Evolutionary conservation across 2,888 invertebrate species (phyloP).

Genomic region (Imbricaverruca yamaguchii): DNA sequence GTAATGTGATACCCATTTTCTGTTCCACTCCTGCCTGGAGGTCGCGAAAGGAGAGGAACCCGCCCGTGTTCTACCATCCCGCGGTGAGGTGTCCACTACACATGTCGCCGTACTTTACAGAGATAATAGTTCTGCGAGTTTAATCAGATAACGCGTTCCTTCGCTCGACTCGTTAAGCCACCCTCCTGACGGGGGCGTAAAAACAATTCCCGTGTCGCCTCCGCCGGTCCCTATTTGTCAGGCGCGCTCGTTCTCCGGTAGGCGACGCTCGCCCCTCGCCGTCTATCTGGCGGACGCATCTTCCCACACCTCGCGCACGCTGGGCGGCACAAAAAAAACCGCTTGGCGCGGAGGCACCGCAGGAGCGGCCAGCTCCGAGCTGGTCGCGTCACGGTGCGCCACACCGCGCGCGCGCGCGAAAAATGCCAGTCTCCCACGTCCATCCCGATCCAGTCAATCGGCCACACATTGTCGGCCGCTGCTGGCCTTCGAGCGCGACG

Average conservation of each 20-base stretch:
- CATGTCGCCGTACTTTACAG: not conserved
- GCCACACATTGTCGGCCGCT: too few species aligned
- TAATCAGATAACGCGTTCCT: not conserved
- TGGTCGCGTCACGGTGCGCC: not conserved
- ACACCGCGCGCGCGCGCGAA: not conserved
- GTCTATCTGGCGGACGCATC: not conserved
- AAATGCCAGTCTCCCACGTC: conserved; percentile 13
- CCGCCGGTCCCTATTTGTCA: conserved; percentile 2
- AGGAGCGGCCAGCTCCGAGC: not conserved
- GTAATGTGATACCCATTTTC: too few species aligned
- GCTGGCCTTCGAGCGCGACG: too few species aligned
- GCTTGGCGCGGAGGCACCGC: not conserved
- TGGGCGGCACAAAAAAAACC: not conserved
- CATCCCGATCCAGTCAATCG: not conserved
- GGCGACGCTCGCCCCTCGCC: not conserved
- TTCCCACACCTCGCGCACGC: not conserved
- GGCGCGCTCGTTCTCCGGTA: not conserved
- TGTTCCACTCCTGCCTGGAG: too few species aligned
- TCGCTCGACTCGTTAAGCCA: not conserved
- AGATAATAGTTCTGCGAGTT: not conserved
- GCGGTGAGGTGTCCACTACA: not conserved
- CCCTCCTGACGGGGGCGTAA: not conserved
- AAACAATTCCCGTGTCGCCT: conserved; percentile 17
- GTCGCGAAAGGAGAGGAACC: not conserved
- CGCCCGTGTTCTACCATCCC: not conserved